Evolutionary conservation across 2,888 invertebrate genomes (phyloP).

Genomic region (Eustalomyia histrio): DNA sequence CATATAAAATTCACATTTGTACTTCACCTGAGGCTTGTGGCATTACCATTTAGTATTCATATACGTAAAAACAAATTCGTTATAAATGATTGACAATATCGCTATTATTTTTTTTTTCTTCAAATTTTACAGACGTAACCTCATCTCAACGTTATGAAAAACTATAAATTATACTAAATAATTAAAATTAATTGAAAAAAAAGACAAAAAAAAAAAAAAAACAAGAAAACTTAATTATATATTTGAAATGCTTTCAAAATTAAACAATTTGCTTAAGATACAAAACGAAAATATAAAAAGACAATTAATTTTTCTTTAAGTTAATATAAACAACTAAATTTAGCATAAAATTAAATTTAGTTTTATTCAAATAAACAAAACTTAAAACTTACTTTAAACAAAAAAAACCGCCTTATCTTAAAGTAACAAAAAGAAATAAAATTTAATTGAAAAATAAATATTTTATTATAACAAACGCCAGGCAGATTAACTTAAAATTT

Average conservation of each 20-base stretch:
- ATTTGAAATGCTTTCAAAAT: constrained; percentile 40
- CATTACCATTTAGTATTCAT: constrained; percentile 22
- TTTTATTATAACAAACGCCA: neutral
- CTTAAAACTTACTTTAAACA: constrained; percentile 67
- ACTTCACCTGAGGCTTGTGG: constrained; percentile 47
- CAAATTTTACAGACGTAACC: constrained; percentile 92
- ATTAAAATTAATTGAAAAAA: constrained; percentile 35
- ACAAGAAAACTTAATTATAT: constrained; percentile 34
- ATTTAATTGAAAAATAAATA: neutral
- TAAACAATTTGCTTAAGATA: constrained; percentile 64
- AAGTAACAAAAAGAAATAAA: constrained; percentile 18
- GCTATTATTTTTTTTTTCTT: constrained; percentile 69
- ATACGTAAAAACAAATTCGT: constrained; percentile 12
- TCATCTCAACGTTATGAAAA: constrained; percentile 95
- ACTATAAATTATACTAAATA: constrained; percentile 84
- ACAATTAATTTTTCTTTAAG: constrained; percentile 63
- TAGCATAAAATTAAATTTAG: constrained; percentile 42
- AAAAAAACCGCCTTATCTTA: no score
- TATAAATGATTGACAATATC: constrained; percentile 36
- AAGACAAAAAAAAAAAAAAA: no score
- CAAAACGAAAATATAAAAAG: constrained; percentile 62
- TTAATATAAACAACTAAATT: constrained; percentile 29
- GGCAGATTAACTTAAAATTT: constrained; percentile 1
- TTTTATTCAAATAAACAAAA: constrained; percentile 48
- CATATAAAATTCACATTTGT: constrained; percentile 23